Percentiles rank a stretch among this genome's conserved stretches.
Conservation (phyloP, 92 coral and sea anemone genomes). For the Epizoanthus fatuus region DNA sequence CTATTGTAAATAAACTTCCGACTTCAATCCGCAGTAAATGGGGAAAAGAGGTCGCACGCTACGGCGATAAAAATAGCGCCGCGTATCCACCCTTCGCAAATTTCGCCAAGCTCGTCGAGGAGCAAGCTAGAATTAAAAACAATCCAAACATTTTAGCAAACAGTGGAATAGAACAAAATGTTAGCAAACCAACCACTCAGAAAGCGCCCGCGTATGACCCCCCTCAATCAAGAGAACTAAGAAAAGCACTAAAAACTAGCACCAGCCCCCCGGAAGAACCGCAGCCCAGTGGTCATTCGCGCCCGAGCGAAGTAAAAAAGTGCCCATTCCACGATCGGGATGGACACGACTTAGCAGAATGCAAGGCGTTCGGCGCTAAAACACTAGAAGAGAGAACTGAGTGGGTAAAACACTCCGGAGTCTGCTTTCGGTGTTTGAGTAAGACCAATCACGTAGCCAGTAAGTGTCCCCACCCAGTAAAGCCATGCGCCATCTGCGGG, state of each 20-base stretch:
- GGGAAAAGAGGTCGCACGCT: conserved; percentile 54
- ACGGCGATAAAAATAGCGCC: conserved; percentile 26
- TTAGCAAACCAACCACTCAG: neutral
- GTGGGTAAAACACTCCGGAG: conserved; percentile 58
- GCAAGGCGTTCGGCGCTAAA: conserved; percentile 62
- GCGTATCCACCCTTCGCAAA: conserved; percentile 46
- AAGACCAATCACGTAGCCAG: conserved; percentile 51
- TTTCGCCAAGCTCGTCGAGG: conserved; percentile 43
- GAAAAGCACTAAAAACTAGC: neutral
- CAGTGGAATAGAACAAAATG: neutral
- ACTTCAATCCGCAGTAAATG: conserved; percentile 42
- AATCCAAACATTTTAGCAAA: conserved; percentile 55
- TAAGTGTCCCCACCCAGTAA: conserved; percentile 44
- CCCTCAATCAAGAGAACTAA: neutral
- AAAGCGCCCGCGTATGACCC: neutral
- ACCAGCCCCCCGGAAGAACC: neutral
- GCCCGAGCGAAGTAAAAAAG: conserved; percentile 4
- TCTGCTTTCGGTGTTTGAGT: conserved; percentile 72
- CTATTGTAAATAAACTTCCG: conserved; percentile 52
- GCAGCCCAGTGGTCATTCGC: too few species aligned
- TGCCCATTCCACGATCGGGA: conserved; percentile 69
- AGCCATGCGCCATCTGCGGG: conserved; percentile 65
- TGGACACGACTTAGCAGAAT: conserved; percentile 44
- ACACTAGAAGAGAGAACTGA: conserved; percentile 67
- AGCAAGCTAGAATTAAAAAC: conserved; percentile 50